Evolutionary conservation across 92 coral and sea anemone species (phyloP).

Genomic region (Phymanthus crucifer): DNA sequence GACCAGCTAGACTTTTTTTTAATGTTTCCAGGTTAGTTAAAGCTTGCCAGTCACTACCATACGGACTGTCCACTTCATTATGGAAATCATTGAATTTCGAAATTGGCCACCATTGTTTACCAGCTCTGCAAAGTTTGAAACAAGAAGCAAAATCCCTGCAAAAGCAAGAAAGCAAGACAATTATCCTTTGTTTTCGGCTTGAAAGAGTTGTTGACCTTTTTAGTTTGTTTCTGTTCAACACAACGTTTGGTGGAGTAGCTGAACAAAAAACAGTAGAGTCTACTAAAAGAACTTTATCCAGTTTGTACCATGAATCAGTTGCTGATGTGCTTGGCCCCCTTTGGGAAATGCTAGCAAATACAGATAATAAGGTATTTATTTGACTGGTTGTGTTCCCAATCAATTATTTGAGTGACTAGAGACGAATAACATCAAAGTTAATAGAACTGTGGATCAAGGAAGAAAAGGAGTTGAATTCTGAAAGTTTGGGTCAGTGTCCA

Average conservation of each 20-base stretch:
- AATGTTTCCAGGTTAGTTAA: slow-evolving; percentile 25
- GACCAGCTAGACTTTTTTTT: too few relatives aligned
- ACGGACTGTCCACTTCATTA: slow-evolving; percentile 43
- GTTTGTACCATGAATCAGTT: slow-evolving; percentile 15
- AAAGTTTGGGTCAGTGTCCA: too few relatives aligned
- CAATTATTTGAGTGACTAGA: too few relatives aligned
- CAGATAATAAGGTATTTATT: slow-evolving; percentile 26
- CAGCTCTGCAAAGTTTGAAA: neutral
- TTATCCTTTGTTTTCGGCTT: neutral
- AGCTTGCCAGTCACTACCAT: slow-evolving; percentile 50
- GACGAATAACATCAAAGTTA: too few relatives aligned
- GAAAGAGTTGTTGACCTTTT: slow-evolving; percentile 54
- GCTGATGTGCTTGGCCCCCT: slow-evolving; percentile 39
- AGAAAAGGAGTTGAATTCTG: too few relatives aligned
- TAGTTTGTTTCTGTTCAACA: slow-evolving; percentile 49
- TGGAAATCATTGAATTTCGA: slow-evolving; percentile 56
- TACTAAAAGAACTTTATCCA: slow-evolving; percentile 28
- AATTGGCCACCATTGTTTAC: slow-evolving; percentile 30
- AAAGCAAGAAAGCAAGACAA: neutral
- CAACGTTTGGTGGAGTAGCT: slow-evolving; percentile 66
- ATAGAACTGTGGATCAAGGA: too few relatives aligned
- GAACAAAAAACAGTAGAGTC: slow-evolving; percentile 54
- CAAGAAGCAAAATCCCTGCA: neutral
- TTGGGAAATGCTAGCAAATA: slow-evolving; percentile 2
- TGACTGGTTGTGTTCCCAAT: too few relatives aligned